A percentile compares a stretch with the other conserved stretches of the same genome.
These are phyloP conservation scores for Macquaria australasica DNA, from an alignment of 2,113 vertebrate species.

Conservation along the genomic window DNA sequence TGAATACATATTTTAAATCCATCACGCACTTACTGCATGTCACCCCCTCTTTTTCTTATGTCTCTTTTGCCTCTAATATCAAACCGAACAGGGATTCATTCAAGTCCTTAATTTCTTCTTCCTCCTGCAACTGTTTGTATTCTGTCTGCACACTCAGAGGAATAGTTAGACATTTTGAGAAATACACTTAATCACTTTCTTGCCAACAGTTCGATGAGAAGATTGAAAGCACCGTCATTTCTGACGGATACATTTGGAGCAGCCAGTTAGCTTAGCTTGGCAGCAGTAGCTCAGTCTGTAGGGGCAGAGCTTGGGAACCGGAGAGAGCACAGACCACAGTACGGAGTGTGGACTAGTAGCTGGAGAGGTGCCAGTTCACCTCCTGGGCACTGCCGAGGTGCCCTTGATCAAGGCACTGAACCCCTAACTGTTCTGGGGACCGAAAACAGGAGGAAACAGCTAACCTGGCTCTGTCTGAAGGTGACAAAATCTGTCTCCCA, in stretches of 20 bases:
- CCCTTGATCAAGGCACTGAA: too few species aligned
- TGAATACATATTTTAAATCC: background rate
- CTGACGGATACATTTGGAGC: background rate
- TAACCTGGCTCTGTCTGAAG: background rate
- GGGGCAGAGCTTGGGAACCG: too few species aligned
- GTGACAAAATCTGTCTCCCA: background rate
- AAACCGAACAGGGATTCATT: background rate
- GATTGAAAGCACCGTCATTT: too few species aligned
- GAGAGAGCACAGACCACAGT: too few species aligned
- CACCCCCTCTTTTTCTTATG: background rate
- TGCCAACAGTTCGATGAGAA: background rate
- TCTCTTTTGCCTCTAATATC: background rate
- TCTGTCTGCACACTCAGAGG: background rate
- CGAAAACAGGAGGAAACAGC: background rate
- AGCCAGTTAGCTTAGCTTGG: background rate
- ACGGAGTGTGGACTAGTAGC: too few species aligned
- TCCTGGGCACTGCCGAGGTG: too few species aligned
- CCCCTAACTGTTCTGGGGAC: too few species aligned
- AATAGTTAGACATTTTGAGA: background rate
- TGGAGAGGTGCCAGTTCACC: too few species aligned
- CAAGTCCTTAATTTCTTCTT: background rate
- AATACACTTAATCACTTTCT: background rate
- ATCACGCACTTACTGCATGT: background rate
- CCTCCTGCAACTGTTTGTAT: background rate
- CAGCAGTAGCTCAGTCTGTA: too few species aligned